Evolutionary conservation across 2,113 vertebrate genomes (phyloP), one percentile per base, ranked within the genome.

Genomic region (Romanogobio albipinnatus): DNA sequence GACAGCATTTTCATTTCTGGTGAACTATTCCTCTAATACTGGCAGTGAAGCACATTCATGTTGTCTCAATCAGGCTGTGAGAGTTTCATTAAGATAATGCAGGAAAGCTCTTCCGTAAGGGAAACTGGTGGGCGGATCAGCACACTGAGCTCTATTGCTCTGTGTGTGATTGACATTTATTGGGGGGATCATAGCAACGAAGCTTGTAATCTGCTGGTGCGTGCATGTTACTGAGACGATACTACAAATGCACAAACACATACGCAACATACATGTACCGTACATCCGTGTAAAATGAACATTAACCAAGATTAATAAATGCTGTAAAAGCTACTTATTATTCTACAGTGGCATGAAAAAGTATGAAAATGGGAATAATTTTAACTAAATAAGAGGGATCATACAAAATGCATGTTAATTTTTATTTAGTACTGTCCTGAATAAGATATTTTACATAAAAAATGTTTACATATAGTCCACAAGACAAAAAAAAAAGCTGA

Each of bases 21-120:
- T 53, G 13, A 26, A 51, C 45, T 29, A 51, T 75, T 78, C 6
- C 7, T 79, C n/a, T 47, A 29, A 79, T 29, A 47, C 58, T 49
- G n/a, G 9, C 36, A 64, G 13, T 45, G 43, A 80, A 64, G 45
- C 22, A 17, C 24, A 26, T 62, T 45, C 14, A 64, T 80, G 77
- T 64, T 64, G 59, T 14, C 58, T 79, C 77, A 47, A 17, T 77
- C 53, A 78, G 19, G 56, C 33, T 45, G 62, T 3, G 75, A 45
- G 29, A 75, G 53, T 59, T 86, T 76, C 58, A 86, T 79, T 59
- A 74, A 10, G 81, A 68, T 78, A 79, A 83, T 86, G 81, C 47
- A 82, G 71, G 61, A 81, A 76, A 59, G 49, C 49, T 59, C 85
- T 59, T 45, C 53, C 14, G 33, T 51, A 17, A 82, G 80, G 36